Base-by-base conservation (phyloP, 2,888 invertebrate species). In the Noctua pronuba region DNA sequence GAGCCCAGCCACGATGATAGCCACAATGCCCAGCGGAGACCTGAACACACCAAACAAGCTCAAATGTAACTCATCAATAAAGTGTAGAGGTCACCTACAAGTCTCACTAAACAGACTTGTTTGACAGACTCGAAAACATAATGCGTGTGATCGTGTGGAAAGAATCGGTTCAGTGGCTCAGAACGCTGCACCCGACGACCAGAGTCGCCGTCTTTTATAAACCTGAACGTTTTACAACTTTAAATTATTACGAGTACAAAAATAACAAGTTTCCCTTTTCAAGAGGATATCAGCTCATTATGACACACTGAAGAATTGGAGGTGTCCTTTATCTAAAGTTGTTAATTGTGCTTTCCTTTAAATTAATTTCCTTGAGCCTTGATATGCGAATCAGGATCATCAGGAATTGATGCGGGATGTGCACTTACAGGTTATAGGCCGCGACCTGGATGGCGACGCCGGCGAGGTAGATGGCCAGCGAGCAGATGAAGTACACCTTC, bases 401-500 rank as follows among this genome's bases (percentile, higher is more conserved):
- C 18, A 28, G 10, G n/a, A 62, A 10, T 75, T 10, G 55, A 18
- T 13, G 46, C 44, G 21, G 31, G 16, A 24, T 10, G 16, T 24
- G 46, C 66, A 97, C 97, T 97, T 94, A 98, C 98, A 97, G 94
- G 76, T 97, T 93, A 91, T 98, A 97, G 58, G 97, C 97, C 83
- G 98, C 94, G 68, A 98, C 92, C 91, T 98, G 98, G 71, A 98
- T 97, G 49, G 97, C 86, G 68, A 97, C 97, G 79, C 98, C 97
- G 77, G 98, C 97, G 65, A 97, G 88, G 92, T 98, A 98, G 88
- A 99, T 97, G 84, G 98, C 95, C 73, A 98, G 96, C 58, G 99
- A 98, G 96, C 98, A 99, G 84, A 98, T 97, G 95, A 99, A 98
- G 94, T 99, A 99, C 31, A 98, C 97, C 80, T 98, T 98, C 90